Percentiles rank a stretch among this genome's conserved stretches.
Conservation (phyloP, 2,797 vertebrate genomes). For the Cossypha niveicapilla region DNA sequence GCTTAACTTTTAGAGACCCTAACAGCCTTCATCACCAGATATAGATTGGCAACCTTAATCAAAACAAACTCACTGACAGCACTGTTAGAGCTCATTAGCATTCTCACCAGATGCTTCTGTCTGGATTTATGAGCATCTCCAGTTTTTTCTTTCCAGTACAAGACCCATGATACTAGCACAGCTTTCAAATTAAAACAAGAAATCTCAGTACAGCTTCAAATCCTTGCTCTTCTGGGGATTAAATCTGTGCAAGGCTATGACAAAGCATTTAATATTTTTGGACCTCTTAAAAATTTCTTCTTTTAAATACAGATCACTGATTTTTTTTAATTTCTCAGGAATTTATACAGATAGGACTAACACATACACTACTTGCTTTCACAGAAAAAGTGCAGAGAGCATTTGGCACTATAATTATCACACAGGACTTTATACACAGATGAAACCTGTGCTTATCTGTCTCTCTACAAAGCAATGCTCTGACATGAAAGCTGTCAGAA, state of each 20-base stretch:
- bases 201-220: neutral
- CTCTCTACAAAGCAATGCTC: neutral
- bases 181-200: conserved; percentile 25
- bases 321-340: neutral
- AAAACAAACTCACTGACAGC: conserved; percentile 44
- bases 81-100: conserved; percentile 10
- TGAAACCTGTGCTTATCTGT: neutral
- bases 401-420: conserved; percentile 1
- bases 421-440: neutral
- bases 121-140: neutral
- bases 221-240: neutral
- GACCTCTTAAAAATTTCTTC: neutral
- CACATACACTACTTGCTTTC: neutral
- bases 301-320: neutral
- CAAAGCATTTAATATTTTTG: neutral
- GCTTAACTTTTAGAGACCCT: neutral
- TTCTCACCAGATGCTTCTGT: conserved; percentile 45
- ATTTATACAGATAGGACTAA: neutral
- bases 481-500: neutral
- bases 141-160: neutral
- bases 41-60: conserved; percentile 4
- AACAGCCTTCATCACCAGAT: conserved; percentile 2
- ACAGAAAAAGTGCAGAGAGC: neutral
- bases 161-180: neutral
- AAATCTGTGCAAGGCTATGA: neutral